Percentiles rank a stretch among this genome's conserved stretches.
Conservation (phyloP, 2,888 invertebrate genomes). For the Lissonota sp. region DNA sequence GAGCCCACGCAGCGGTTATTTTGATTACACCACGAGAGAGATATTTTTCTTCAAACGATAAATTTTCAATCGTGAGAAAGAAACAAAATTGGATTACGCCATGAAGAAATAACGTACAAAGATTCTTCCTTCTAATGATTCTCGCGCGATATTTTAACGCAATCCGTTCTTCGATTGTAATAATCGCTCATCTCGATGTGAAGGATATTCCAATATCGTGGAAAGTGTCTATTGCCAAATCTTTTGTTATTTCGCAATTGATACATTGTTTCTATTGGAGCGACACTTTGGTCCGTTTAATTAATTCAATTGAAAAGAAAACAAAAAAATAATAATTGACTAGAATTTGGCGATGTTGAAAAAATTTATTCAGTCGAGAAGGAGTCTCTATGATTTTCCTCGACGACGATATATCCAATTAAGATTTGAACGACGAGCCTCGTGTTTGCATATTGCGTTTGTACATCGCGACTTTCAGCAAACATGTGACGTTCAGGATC, state of each 20-base stretch:
- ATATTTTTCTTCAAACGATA: background rate
- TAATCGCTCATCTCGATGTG: background rate
- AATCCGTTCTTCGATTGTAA: conserved; percentile 10
- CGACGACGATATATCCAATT: conserved; percentile 27
- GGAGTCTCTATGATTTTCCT: background rate
- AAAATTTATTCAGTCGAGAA: conserved; percentile 29
- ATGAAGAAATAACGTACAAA: conserved; percentile 17
- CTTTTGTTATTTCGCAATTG: no score
- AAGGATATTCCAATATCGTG: no score
- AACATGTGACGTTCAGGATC: conserved; percentile 8
- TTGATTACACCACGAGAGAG: background rate
- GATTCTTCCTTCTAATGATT: conserved; percentile 19
- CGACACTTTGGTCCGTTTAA: no score
- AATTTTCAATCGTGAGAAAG: conserved; percentile 46
- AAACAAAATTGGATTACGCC: conserved; percentile 26
- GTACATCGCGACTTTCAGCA: conserved; percentile 12
- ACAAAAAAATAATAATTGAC: background rate
- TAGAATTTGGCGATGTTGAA: background rate
- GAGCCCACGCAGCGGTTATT: background rate
- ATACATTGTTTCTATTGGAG: no score
- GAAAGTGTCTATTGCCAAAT: no score
- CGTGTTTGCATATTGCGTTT: conserved; percentile 6
- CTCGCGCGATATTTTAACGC: conserved; percentile 4
- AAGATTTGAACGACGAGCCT: conserved; percentile 18
- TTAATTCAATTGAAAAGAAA: no score